These are phyloP conservation scores for Cryptosula pallasiana DNA, from an alignment of 2,888 invertebrate genomes.

Conservation along the genomic window DNA sequence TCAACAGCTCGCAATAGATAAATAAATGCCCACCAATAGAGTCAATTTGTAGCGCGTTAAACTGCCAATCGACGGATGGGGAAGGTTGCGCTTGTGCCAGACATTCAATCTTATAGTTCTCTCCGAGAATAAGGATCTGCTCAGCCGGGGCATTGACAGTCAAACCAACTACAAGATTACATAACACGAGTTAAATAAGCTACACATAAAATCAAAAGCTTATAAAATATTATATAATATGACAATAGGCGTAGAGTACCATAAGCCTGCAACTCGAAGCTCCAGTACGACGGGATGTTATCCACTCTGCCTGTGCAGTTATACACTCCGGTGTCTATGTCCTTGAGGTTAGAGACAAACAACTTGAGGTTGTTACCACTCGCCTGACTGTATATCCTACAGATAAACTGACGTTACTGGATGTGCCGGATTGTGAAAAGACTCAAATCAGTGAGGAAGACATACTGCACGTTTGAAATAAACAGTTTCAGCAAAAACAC, in stretches of 20 bases:
- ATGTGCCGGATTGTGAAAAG: too few species aligned
- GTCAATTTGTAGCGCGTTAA: not conserved
- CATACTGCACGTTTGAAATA: too few species aligned
- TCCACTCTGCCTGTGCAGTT: constrained; percentile 2
- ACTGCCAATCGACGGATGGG: not conserved
- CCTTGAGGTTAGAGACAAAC: not conserved
- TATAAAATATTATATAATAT: not conserved
- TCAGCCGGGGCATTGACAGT: not conserved
- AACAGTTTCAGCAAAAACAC: too few species aligned
- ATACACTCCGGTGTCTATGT: constrained; percentile 4
- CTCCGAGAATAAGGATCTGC: not conserved
- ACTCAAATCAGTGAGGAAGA: too few species aligned
- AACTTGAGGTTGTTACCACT: not conserved
- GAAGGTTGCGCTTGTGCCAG: not conserved
- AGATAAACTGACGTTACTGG: too few species aligned
- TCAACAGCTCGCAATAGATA: not conserved
- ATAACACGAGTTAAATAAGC: too few species aligned
- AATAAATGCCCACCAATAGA: not conserved
- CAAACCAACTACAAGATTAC: not conserved
- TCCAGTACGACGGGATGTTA: constrained; percentile 7
- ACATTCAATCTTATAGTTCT: not conserved
- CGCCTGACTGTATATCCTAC: not conserved
- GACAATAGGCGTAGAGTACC: too few species aligned
- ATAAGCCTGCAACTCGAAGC: constrained; percentile 22
- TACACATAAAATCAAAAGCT: not conserved